Evolutionary conservation across 2,888 invertebrate genomes (phyloP), one percentile per base, ranked within the genome.

Genomic region (Euplagia quadripunctaria): DNA sequence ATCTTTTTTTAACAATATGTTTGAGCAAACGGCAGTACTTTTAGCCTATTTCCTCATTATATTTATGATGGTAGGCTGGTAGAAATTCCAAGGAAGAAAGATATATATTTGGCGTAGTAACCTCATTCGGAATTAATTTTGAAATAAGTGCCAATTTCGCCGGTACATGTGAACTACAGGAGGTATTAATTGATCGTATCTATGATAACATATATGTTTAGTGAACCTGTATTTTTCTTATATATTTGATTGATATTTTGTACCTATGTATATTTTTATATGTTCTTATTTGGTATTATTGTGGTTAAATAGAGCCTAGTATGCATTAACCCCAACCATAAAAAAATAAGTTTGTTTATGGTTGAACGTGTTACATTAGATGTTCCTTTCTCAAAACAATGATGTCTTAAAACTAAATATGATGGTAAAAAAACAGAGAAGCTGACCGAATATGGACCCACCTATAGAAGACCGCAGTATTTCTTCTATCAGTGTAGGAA

Each of bases 151-250:
- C n/a, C 17, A 20, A 43, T 42, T 43, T 55, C n/a, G 3, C n/a
- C 11, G 55, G 42, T 69, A 63, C 70, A 69, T 63, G 71, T 31
- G 67, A 58, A 51, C 64, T 55, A 70, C 63, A 81, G 64, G 73
- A 72, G 70, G 55, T 41, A 76, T 71, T 78, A 73, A 79, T 79
- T 66, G 70, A 68, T 78, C 68, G 52, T 73, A 64, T 17, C 20
- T 20, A 31, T 12, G 58, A 20, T 20, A n/a, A 14, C 8, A 12
- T 31, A 61, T 31, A 11, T 61, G 14, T 61, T 31, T 58, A 20
- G 58, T 58, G n/a, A 55, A 55, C 55, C 55, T 55, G n/a, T 55
- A 55, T 55, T 17, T 3, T 52, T 52, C 51, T 51, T 12, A 11
- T 14, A 51, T 14, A 51, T 14, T 3, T 51, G 14, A 51, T 14